phyloP scores from a whole-genome alignment of 1,140 invertebrate species.

The Anastatus disparis region DNA sequence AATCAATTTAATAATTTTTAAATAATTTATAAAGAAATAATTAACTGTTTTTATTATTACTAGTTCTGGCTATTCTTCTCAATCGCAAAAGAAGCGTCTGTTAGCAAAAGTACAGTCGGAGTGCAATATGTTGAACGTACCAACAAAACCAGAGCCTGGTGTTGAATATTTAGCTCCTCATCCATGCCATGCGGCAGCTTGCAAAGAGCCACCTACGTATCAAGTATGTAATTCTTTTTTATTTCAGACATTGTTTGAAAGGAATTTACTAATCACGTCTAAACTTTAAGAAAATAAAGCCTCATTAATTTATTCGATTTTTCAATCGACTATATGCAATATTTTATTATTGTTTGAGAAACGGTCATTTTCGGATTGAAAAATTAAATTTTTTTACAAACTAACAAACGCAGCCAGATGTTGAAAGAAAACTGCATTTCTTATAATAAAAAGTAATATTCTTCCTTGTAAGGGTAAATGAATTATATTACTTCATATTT shows the following conservation, averaged over 20 bases:
- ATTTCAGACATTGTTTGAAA: neutral
- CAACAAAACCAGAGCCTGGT: constrained; percentile 65
- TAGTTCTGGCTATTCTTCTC: constrained; percentile 69
- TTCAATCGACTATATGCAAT: too few species aligned
- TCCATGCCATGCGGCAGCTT: constrained; percentile 65
- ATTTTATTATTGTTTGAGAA: too few species aligned
- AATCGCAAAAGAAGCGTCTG: constrained; percentile 88
- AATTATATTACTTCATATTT: too few species aligned
- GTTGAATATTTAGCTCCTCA: constrained; percentile 65
- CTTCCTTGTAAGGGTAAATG: too few species aligned
- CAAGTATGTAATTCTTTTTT: constrained; percentile 53
- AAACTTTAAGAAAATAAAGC: neutral
- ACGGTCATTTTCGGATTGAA: too few species aligned
- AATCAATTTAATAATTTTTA: too few species aligned
- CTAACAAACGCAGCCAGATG: too few species aligned
- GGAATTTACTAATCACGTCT: constrained; percentile 1
- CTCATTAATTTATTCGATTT: too few species aligned
- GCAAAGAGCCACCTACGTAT: constrained; percentile 67
- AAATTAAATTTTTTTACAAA: too few species aligned
- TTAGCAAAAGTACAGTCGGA: constrained; percentile 88
- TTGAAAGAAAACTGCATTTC: too few species aligned
- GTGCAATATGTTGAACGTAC: constrained; percentile 70
- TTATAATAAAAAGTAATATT: too few species aligned
- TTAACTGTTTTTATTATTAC: constrained; percentile 30
- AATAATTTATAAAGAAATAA: neutral